phyloP scores from a whole-genome alignment of 2,113 vertebrate species.

The Chloropsis hardwickii region DNA sequence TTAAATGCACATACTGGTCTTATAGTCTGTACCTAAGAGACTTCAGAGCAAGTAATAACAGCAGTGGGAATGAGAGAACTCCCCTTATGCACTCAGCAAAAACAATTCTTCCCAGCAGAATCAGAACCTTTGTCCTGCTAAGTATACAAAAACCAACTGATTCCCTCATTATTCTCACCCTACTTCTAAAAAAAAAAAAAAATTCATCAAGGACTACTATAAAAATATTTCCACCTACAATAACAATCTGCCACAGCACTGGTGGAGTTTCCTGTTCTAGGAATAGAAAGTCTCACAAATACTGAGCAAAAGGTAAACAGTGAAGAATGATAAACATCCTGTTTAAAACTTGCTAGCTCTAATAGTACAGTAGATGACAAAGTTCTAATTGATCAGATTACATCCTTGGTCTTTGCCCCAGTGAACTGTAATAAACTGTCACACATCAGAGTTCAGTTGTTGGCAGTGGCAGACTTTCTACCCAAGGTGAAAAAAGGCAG shows the following conservation, averaged over 20 bases:
- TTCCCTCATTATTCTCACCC: neutral
- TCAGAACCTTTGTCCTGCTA: neutral
- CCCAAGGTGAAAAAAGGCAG: neutral
- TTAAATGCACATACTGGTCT: neutral
- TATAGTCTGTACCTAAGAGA: neutral
- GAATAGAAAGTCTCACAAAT: slow-evolving; percentile 9
- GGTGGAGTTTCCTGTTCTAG: slow-evolving; percentile 62
- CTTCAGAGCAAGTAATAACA: neutral
- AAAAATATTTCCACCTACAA: slow-evolving; percentile 56
- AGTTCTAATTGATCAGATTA: neutral
- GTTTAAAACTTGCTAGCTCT: neutral
- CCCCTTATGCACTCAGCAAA: neutral
- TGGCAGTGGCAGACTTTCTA: neutral
- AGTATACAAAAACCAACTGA: neutral
- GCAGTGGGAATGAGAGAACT: neutral
- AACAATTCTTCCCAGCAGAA: neutral
- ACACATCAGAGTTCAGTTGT: neutral
- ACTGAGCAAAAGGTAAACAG: slow-evolving; percentile 26
- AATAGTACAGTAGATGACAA: neutral
- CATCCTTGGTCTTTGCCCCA: neutral
- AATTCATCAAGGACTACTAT: neutral
- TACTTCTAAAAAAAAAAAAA: neutral
- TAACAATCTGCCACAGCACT: slow-evolving; percentile 29
- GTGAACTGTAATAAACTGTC: neutral
- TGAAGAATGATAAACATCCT: slow-evolving; percentile 18